Percentiles rank a stretch among this genome's conserved stretches.
Conservation (phyloP, 2,797 vertebrate species). For the Sebastes itinus region DNA sequence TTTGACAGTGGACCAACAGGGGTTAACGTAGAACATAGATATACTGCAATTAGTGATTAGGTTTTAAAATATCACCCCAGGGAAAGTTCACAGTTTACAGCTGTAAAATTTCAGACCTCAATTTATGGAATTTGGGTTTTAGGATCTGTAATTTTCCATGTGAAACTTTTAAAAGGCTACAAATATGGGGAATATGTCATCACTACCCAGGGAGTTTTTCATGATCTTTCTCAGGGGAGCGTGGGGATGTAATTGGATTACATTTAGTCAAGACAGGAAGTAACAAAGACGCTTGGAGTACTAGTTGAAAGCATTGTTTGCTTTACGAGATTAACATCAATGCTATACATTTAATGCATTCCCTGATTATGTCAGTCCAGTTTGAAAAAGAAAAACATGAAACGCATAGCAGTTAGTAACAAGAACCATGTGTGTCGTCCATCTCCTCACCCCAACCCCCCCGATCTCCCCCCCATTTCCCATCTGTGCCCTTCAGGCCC, state of each 20-base stretch:
- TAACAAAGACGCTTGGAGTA: background rate
- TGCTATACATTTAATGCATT: background rate
- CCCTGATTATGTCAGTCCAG: background rate
- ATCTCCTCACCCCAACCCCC: slow-evolving; percentile 29
- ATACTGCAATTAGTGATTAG: background rate
- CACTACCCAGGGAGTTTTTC: background rate
- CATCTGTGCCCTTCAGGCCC: slow-evolving; percentile 80
- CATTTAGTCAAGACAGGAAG: slow-evolving; percentile 18
- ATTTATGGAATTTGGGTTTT: slow-evolving; percentile 12
- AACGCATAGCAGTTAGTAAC: slow-evolving; percentile 66
- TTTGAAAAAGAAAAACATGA: slow-evolving; percentile 41
- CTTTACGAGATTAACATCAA: background rate
- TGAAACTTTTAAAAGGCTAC: background rate
- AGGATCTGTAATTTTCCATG: slow-evolving; percentile 17
- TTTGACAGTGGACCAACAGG: background rate
- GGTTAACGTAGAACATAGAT: background rate
- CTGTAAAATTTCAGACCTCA: slow-evolving; percentile 2
- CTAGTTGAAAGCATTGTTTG: background rate
- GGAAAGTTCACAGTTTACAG: slow-evolving; percentile 9
- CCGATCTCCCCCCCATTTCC: slow-evolving; percentile 66
- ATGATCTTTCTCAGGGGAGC: slow-evolving; percentile 12
- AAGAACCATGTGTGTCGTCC: slow-evolving; percentile 77
- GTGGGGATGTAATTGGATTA: slow-evolving; percentile 14
- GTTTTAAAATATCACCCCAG: slow-evolving; percentile 10
- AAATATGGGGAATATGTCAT: background rate